phyloP scores from a whole-genome alignment of 1,140 invertebrate species.

The Tetraneura akinire region DNA sequence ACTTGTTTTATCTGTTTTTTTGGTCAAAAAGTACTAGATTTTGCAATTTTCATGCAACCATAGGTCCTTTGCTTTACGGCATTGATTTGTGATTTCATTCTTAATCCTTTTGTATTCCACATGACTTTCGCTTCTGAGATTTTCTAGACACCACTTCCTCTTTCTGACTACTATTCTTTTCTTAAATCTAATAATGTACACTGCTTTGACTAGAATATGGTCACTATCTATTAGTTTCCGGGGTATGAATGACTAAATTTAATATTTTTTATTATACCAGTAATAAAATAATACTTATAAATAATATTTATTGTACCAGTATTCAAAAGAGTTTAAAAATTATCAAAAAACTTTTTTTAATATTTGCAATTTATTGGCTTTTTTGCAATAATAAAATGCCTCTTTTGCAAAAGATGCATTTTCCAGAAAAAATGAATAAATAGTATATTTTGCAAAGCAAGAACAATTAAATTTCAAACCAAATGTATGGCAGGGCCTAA shows the following conservation, averaged over 20 bases:
- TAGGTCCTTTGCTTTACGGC: not conserved
- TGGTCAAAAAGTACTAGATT: slow-evolving; percentile 11
- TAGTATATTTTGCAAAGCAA: no score
- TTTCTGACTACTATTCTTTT: slow-evolving; percentile 30
- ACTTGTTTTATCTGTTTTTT: slow-evolving; percentile 18
- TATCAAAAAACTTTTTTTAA: no score
- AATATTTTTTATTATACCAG: no score
- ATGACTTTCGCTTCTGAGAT: slow-evolving; percentile 45
- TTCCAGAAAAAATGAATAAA: no score
- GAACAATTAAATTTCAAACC: no score
- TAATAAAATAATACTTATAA: no score
- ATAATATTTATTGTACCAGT: no score
- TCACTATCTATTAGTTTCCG: slow-evolving; percentile 28
- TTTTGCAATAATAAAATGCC: no score
- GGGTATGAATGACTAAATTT: slow-evolving; percentile 23
- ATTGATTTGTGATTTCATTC: slow-evolving; percentile 35
- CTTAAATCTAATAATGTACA: slow-evolving; percentile 45
- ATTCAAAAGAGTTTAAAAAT: no score
- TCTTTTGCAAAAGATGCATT: no score
- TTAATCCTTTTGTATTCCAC: slow-evolving; percentile 1
- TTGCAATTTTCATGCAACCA: slow-evolving; percentile 35
- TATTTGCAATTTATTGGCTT: no score
- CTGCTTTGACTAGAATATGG: slow-evolving; percentile 35
- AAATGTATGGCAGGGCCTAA: no score
- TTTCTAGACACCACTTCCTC: slow-evolving; percentile 33